Evolutionary conservation across 2,888 invertebrate genomes (phyloP), one percentile per base, ranked within the genome.

Genomic region (Patella ulyssiponensis): DNA sequence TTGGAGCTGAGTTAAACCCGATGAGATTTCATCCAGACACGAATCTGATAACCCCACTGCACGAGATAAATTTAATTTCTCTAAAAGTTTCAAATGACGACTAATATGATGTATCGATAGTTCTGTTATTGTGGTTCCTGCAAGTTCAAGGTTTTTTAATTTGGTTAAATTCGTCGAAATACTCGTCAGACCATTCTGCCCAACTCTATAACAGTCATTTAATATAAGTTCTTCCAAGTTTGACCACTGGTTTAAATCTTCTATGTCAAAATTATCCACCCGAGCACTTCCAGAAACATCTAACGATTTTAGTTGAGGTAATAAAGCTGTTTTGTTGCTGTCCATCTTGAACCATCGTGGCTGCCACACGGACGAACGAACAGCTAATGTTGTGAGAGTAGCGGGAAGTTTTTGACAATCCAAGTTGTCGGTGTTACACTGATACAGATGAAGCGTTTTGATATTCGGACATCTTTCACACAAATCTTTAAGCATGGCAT

Each of bases 401-500:
- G 56, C 17, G 14, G 88, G 88, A 11, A 88, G 79, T 71, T 82
- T 81, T 14, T 73, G 77, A 20, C 81, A 75, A 44, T 83, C 77
- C 12, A 88, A 64, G 72, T 82, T 83, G 58, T 84, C 82, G 15
- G 84, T 81, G 73, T 84, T 86, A 64, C 86, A 82, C 2, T 79
- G 72, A 44, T 83, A 75, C 14, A 88, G 74, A 53, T 85, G 82
- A 9, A 90, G 76, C 17, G 82, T 82, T 44, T 51, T 27, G 44
- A 90, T 80, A 69, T 86, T 86, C 27, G 90, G 89, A 81, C 90
- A 90, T 17, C 87, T 78, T 20, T 83, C 82, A n/a, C 80, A 71
- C 11, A 90, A 82, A 69, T 89, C 89, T 9, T 84, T 81, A 53
- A 90, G 76, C 84, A 89, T 86, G 9, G 88, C 86, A 80, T 88